A percentile compares a stretch with the other conserved stretches of the same genome.
These are phyloP conservation scores for Ectropis grisescens DNA, from an alignment of 1,140 invertebrate species.

Conservation along the genomic window DNA sequence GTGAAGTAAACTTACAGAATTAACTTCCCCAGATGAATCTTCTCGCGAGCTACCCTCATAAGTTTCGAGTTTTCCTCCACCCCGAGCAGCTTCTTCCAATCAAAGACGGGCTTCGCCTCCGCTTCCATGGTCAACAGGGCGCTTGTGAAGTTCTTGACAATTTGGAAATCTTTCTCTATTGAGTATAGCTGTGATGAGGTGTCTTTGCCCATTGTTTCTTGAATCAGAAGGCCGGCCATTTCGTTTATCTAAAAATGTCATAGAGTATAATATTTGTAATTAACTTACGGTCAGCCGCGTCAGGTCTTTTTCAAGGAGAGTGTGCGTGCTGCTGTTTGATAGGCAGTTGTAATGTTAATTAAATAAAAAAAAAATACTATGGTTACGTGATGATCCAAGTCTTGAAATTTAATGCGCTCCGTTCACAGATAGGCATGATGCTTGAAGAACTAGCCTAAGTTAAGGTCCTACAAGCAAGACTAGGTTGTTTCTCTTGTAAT, in stretches of 20 bases:
- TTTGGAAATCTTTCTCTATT: constrained; percentile 41
- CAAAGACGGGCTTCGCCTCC: constrained; percentile 13
- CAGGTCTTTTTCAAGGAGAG: no score
- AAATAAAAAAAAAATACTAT: no score
- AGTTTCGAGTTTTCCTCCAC: constrained; percentile 32
- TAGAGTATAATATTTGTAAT: no score
- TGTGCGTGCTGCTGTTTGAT: no score
- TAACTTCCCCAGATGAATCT: constrained; percentile 35
- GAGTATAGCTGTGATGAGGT: constrained; percentile 35
- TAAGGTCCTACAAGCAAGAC: no score
- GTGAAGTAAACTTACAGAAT: constrained; percentile 56
- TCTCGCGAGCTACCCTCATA: constrained; percentile 30
- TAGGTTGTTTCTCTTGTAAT: no score
- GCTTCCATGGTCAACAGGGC: constrained; percentile 18
- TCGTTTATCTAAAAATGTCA: constrained; percentile 53
- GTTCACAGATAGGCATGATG: no score
- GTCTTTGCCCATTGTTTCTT: constrained; percentile 51
- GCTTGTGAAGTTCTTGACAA: constrained; percentile 39
- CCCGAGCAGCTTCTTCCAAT: constrained; percentile 46
- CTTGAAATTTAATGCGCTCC: no score
- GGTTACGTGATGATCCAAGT: no score
- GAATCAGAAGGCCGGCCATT: constrained; percentile 51
- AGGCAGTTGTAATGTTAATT: no score
- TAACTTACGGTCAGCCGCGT: no score
- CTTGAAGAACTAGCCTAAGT: no score